Evolutionary conservation across 2,888 invertebrate species (phyloP), one percentile per base, ranked within the genome.

Genomic region (Abscondita cerata): DNA sequence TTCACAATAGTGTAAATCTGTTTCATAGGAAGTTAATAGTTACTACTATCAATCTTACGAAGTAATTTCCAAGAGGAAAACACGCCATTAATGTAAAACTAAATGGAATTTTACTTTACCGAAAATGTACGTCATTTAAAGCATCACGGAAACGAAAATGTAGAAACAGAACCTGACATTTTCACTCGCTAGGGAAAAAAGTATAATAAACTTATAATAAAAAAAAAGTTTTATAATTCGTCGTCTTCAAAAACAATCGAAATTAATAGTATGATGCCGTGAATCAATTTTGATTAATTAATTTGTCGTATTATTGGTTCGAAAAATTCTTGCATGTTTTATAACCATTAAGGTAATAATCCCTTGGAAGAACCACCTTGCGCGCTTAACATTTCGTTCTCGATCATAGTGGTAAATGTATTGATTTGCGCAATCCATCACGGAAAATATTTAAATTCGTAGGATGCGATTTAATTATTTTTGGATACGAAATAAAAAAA

Each of bases 101-200:
- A n/a, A 57, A 57, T 57, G 56, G 50, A 57, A 47, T 50, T 40
- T 20, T 41, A 41, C 56, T 31, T 57, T 48, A 40, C 50, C 9
- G 55, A 55, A 53, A 53, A 44, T 53, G 33, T 15, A 44, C 44
- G 47, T 33, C 52, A 52, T 55, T 47, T 47, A 33, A 44, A 55
- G 47, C 55, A 33, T 55, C 56, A 56, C 50, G 38, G 40, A 48
- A 33, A 53, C 25, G 44, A n/a, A 16, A 53, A 33, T 31, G 18
- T 46, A 15, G 12, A 53, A 53, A 25, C 25, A 52, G 40, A 51
- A 40, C n/a, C 41, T 53, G 52, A 16, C 52, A 52, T 52, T 52
- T 41, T 40, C 52, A 40, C n/a, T 46, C 25, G 16, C 46, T 20
- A 18, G 25, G 46, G 20, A 46, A 15, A 36, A 15, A 13, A 33